Evolutionary conservation across 2,113 vertebrate species (phyloP), one percentile per base, ranked within the genome.

Genomic region (Macrotus californicus): DNA sequence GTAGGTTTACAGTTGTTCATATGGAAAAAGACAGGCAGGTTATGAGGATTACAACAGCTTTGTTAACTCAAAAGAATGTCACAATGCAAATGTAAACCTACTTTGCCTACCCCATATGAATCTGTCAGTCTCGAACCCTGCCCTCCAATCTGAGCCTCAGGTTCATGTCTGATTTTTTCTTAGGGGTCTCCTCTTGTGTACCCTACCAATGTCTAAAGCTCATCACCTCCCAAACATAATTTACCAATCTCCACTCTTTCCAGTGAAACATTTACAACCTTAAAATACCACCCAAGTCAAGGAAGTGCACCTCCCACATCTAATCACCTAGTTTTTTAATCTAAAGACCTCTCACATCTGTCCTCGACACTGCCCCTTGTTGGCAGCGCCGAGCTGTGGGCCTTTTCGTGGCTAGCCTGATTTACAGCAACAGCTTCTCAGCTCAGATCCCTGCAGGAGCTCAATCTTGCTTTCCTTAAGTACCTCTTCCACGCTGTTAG

Each of bases 401-500:
- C 67, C 73, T 50, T 48, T 46, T 39, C n/a, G 48, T 15, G 16
- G 3, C 41, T 14, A 67, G 31, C 31, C 69, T 93, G 96, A 83
- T 89, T 95, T 41, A 93, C 48, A 34, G 73, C 75, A n/a, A 41
- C 2, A 3, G 31, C 48, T 89, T 86, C 69, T 4, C 34, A 52
- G 69, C 24, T 11, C 34, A 34, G 54, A 79, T 67, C 52, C 69
- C 94, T 75, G 31, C 31, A 54, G 83, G 73, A 87, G 24, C 41
- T 93, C 91, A 87, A 19, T 93, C 80, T 82, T 87, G 61, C 59
- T 85, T 86, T 87, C 75, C 84, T 87, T 87, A 86, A 92, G 92
- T 81, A 87, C 91, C 86, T 88, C 43, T 93, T 96, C 81, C 79
- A 73, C 14, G 16, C 80, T 19, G 19, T 73, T 83, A 76, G 73